Base-by-base conservation (phyloP, 2,113 vertebrate species). In the Neopipo cinnamomea region DNA sequence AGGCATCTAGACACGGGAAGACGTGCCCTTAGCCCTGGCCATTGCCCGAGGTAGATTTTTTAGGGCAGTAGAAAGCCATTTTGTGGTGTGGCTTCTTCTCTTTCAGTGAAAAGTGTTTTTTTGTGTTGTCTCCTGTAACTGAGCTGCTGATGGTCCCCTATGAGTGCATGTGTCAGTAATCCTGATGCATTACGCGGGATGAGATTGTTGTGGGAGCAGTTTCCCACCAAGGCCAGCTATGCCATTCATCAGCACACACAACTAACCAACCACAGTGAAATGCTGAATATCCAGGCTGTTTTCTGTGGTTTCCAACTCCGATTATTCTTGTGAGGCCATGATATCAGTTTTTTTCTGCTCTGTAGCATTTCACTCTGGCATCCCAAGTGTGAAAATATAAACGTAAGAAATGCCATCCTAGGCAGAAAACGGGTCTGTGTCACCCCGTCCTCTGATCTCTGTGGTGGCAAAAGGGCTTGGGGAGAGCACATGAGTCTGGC, bases 101-200 rank as follows among this genome's bases (percentile, higher is more conserved):
- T 62, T 88, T 52, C 39, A 85, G 39, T 39, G 61, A 80, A 41
- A 47, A 88, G 25, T 11, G 9, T 0, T 80, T 78, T 78, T 62
- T 12, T 63, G 27, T 56, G 31, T 20, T 82, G 21, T 41, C 3
- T 78, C 19, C 31, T 28, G 1, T 87, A 68, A 79, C 65, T 56
- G 70, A 85, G 71, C 50, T 68, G 78, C 62, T n/a, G 30, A 8
- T 42, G 25, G 49, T 82, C 30, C 24, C 15, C 47, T 41, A 0
- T 49, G 62, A 68, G 52, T 63, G 52, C 56, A 44, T 9, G 30
- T 44, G 12, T 10, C 30, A 75, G 61, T 67, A 79, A 49, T 41
- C 15, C 24, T 0, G n/a, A n/a, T n/a, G 0, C 0, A 2, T 19
- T 33, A n/a, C 0, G 0, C 42, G 56, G 78, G 25, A 41, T 8